Evolutionary conservation across 2,888 invertebrate species (phyloP).

Genomic region (Tridacna crocea): DNA sequence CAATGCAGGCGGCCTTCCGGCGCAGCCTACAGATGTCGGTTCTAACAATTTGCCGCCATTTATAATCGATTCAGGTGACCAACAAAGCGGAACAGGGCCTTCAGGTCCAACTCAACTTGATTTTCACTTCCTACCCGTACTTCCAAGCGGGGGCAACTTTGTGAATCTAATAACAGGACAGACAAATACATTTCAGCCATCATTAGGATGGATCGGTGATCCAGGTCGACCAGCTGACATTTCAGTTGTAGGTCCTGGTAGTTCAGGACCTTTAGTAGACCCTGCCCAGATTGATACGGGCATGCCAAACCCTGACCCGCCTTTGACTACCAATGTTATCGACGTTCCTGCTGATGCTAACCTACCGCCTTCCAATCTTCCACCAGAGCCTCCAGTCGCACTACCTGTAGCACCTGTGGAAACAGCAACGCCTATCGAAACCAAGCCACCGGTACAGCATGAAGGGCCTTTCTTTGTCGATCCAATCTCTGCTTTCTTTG

Average conservation of each 20-base stretch:
- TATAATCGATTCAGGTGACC: not conserved
- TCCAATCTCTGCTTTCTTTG: not conserved
- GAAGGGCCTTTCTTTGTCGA: not conserved
- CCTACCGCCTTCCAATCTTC: not conserved
- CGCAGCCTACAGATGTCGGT: not conserved
- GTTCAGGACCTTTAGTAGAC: not conserved
- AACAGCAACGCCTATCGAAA: not conserved
- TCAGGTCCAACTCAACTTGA: not conserved
- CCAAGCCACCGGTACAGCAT: not conserved
- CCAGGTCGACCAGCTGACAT: constrained; percentile 5
- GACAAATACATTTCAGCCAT: constrained; percentile 10
- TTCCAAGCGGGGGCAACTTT: constrained; percentile 7
- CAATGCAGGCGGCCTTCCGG: not conserved
- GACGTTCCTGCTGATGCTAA: not conserved
- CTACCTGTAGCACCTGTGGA: not conserved
- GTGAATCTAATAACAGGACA: constrained; percentile 15
- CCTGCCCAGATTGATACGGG: not conserved
- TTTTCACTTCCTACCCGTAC: constrained; percentile 14
- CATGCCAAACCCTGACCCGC: not conserved
- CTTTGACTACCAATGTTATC: not conserved
- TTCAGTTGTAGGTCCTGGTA: not conserved
- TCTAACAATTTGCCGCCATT: constrained; percentile 2
- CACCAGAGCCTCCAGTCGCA: not conserved
- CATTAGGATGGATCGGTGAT: not conserved
- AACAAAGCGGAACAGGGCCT: not conserved